Conservation (phyloP, 2,888 invertebrate genomes). For the Pocota personata region DNA sequence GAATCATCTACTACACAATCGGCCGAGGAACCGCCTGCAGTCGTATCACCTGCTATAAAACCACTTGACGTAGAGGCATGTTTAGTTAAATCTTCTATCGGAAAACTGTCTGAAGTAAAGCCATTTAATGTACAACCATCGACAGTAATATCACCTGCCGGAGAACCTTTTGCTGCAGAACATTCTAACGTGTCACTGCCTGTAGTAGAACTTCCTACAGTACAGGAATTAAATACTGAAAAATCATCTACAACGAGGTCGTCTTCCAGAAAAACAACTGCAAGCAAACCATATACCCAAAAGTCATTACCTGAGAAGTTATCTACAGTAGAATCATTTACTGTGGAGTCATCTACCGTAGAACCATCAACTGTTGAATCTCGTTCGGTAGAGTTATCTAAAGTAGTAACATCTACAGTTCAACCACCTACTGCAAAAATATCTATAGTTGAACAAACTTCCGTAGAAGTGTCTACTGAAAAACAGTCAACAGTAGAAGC, state of each 20-base stretch:
- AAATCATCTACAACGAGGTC: neutral
- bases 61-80: neutral
- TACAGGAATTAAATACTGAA: neutral
- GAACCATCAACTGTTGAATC: neutral
- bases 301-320: neutral
- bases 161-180: neutral
- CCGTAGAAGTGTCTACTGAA: neutral
- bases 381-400: neutral
- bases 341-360: neutral
- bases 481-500: neutral
- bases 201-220: neutral
- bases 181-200: too few species aligned
- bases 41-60: neutral
- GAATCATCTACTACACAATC: neutral
- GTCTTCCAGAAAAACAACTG: neutral
- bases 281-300: neutral
- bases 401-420: neutral
- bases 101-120: neutral
- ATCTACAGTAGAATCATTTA: neutral
- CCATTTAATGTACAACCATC: neutral
- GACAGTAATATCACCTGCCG: neutral
- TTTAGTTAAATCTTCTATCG: neutral
- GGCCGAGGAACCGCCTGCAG: neutral
- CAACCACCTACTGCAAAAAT: neutral
- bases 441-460: neutral